These are phyloP conservation scores for Calypte anna DNA, from an alignment of 2,113 vertebrate genomes.

Conservation along the genomic window DNA sequence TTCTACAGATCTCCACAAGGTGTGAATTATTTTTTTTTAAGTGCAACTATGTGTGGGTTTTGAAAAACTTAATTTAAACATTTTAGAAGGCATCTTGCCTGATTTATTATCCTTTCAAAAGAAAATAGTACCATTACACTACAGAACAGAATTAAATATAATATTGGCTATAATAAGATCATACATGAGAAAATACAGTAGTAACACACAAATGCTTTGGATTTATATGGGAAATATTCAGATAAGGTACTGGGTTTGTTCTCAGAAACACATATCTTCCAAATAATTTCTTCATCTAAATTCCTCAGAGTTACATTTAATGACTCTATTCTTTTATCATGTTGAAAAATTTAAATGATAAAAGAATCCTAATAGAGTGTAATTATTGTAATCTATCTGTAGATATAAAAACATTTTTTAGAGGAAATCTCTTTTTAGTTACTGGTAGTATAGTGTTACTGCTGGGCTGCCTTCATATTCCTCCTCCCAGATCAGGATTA, in stretches of 20 bases:
- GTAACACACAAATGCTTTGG: neutral
- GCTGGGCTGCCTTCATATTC: constrained; percentile 19
- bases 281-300: constrained; percentile 42
- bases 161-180: neutral
- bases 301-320: constrained; percentile 60
- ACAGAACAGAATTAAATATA: neutral
- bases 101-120: neutral
- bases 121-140: neutral
- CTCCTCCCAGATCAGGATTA: constrained; percentile 54
- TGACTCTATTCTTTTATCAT: constrained; percentile 37
- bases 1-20: neutral
- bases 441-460: neutral
- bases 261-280: neutral
- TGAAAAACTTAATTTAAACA: neutral
- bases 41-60: neutral
- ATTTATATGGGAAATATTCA: neutral
- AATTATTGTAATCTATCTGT: constrained; percentile 54
- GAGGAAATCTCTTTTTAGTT: neutral
- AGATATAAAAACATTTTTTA: constrained; percentile 40
- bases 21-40: neutral
- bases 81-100: neutral
- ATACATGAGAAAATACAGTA: neutral
- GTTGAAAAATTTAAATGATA: constrained; percentile 48
- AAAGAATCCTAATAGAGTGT: constrained; percentile 24
- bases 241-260: neutral